phyloP scores from a whole-genome alignment of 2,113 vertebrate species.

The Onychostoma macrolepis region DNA sequence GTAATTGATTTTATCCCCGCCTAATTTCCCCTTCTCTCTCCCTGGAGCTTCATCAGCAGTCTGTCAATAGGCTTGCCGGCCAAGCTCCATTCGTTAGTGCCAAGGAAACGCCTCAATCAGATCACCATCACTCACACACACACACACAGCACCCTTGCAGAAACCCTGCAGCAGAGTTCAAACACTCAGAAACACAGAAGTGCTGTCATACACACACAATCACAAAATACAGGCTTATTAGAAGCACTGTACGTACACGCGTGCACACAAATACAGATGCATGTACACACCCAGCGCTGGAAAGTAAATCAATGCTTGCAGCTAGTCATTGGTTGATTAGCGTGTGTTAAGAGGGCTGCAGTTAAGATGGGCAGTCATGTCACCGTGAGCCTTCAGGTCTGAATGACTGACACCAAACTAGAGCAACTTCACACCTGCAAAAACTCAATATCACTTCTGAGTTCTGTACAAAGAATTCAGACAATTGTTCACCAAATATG shows the following conservation, averaged over 20 bases:
- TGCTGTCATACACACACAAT: constrained; percentile 42
- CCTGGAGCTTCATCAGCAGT: constrained; percentile 74
- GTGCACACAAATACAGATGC: not conserved
- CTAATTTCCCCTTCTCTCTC: constrained; percentile 71
- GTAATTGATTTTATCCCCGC: constrained; percentile 78
- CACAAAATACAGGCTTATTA: constrained; percentile 28
- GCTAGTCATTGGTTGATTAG: constrained; percentile 38
- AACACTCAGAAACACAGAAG: constrained; percentile 47
- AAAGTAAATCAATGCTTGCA: constrained; percentile 38
- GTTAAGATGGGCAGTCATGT: constrained; percentile 36
- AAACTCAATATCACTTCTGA: not conserved
- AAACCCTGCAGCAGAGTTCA: constrained; percentile 21
- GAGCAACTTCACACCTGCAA: constrained; percentile 11
- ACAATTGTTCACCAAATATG: not conserved
- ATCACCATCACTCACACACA: constrained; percentile 72
- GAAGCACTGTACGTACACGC: constrained; percentile 1
- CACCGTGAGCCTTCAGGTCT: constrained; percentile 50
- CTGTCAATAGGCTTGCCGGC: constrained; percentile 75
- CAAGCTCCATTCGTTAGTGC: constrained; percentile 72
- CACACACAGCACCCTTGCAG: constrained; percentile 33
- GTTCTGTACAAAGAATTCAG: not conserved
- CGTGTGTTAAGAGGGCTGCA: constrained; percentile 14
- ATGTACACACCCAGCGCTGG: constrained; percentile 6
- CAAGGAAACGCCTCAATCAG: constrained; percentile 78
- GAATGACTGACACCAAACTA: not conserved